Evolutionary conservation across 2,888 invertebrate genomes (phyloP).

Genomic region (Coleophora deauratella): DNA sequence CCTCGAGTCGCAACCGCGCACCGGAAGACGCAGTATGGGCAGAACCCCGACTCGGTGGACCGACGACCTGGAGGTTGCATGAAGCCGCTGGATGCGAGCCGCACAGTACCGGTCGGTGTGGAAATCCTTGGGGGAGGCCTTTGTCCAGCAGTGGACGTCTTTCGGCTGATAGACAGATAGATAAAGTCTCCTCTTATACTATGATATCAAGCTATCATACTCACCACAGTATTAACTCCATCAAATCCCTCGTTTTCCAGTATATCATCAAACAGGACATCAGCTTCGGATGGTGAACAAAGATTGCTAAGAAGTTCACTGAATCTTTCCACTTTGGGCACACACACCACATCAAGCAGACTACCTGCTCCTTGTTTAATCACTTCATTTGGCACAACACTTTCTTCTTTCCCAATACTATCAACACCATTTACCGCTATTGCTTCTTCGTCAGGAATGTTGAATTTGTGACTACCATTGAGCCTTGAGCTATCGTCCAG

Average conservation of each 20-base stretch:
- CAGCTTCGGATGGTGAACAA: slow-evolving; percentile 65
- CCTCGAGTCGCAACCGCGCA: too few species aligned
- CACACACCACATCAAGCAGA: slow-evolving; percentile 63
- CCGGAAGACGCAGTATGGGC: too few species aligned
- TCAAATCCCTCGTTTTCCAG: slow-evolving; percentile 59
- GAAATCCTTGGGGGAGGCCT: too few species aligned
- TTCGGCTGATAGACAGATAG: too few species aligned
- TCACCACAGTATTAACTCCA: slow-evolving; percentile 41
- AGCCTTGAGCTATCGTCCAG: slow-evolving; percentile 25
- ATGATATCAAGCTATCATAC: slow-evolving; percentile 12
- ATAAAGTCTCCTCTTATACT: too few species aligned
- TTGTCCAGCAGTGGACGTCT: too few species aligned
- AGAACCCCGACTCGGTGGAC: too few species aligned
- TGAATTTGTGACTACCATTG: slow-evolving; percentile 43
- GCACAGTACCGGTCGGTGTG: too few species aligned
- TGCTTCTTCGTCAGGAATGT: slow-evolving; percentile 43
- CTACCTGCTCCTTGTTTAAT: slow-evolving; percentile 44
- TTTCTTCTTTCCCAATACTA: slow-evolving; percentile 38
- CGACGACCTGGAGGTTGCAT: too few species aligned
- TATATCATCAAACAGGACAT: slow-evolving; percentile 62
- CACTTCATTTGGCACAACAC: slow-evolving; percentile 59
- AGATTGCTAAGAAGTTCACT: slow-evolving; percentile 70
- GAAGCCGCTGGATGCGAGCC: too few species aligned
- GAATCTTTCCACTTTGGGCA: slow-evolving; percentile 66
- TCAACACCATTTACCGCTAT: slow-evolving; percentile 33